Base-by-base conservation (phyloP, 1,140 invertebrate species). In the Tetragonula clypearis region DNA sequence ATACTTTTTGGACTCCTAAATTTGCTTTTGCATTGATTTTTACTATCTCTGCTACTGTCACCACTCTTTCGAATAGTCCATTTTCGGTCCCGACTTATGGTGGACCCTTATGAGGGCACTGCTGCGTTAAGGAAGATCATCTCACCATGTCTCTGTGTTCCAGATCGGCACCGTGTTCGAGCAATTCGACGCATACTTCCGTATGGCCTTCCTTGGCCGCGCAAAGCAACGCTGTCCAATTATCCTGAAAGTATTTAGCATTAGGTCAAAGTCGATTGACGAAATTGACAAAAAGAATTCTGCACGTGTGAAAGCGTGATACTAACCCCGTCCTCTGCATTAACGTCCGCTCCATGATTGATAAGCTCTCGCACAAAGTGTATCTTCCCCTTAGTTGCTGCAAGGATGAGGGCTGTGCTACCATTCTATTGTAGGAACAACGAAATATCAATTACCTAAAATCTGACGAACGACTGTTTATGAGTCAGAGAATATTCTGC, bases 71-170 rank as follows among this genome's bases (percentile, higher is more conserved):
- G 8, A 49, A 49, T 6, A 0, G 6, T 49, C 8, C 41, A 49
- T 49, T 49, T 49, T 49, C 0, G 41, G 41, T 9, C 8, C 6
- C 41, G 41, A 41, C 41, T 41, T n/a, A n/a, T n/a, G n/a, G 5
- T 41, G 41, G 41, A 49, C 41, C 9, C 41, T 49, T 8, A 8
- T 49, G 41, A 49, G 6, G 41, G 41, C 41, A 49, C 6, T 49
- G 41, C 6, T 49, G 41, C 6, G n/a, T 17, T 58, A 14, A 73
- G 30, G 68, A 19, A 41, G 3, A 49, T n/a, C 94, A 95, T 95
- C 35, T 35, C 35, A 99, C 98, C 96, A 99, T 97, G 94, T 99
- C 99, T 89, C 97, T 96, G 88, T 99, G 98, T 92, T 99, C 98
- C 72, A 99, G 96, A 69, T 96, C 95, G 4, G 98, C 98, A 53